These are phyloP conservation scores for Melipona quadrifasciata DNA, from an alignment of 1,140 invertebrate species.

Conservation along the genomic window DNA sequence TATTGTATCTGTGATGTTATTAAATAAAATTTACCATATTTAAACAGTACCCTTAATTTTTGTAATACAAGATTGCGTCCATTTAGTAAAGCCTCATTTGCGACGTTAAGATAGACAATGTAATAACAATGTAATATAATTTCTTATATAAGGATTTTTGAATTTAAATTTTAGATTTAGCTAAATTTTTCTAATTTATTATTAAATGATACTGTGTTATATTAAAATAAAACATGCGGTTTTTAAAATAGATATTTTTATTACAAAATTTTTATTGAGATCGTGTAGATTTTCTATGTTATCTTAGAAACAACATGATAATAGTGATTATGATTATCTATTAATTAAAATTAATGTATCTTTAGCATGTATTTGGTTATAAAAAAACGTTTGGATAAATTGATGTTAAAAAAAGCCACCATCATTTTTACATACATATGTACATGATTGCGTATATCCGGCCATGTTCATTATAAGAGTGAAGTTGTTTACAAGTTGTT, in stretches of 20 bases:
- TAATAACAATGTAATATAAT: neutral
- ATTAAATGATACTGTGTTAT: neutral
- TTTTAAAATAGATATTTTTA: neutral
- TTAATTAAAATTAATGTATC: neutral
- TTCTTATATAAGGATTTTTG: neutral
- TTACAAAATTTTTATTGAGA: neutral
- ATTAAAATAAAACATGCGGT: neutral
- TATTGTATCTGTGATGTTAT: constrained; percentile 81
- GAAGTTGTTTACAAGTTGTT: neutral
- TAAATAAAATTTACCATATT: constrained; percentile 80
- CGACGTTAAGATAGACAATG: neutral
- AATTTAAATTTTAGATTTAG: neutral
- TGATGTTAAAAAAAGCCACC: neutral
- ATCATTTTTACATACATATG: neutral
- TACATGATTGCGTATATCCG: neutral
- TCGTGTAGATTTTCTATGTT: neutral
- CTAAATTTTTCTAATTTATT: neutral
- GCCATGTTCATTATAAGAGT: neutral
- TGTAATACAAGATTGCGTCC: neutral
- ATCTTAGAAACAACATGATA: neutral
- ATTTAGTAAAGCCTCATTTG: neutral
- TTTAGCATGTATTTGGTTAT: neutral
- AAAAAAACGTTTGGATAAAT: neutral
- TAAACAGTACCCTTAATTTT: constrained; percentile 62
- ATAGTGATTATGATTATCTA: neutral